Evolutionary conservation across 2,888 invertebrate species (phyloP), one percentile per base, ranked within the genome.

Genomic region (Clanis bilineata): DNA sequence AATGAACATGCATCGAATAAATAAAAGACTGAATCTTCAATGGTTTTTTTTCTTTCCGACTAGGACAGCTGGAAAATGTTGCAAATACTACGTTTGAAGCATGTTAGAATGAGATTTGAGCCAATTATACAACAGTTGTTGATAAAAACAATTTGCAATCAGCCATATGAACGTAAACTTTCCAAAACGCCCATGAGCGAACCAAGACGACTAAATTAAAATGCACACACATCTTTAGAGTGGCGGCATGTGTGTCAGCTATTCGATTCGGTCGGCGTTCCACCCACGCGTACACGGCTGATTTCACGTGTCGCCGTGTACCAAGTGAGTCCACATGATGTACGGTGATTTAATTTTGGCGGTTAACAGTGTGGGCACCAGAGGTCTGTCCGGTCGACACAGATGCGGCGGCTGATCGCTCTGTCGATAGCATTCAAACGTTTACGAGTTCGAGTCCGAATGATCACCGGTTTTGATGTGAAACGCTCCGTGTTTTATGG

Each of bases 341-440:
- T 81, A 79, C 74, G 68, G 65, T 23, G 68, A 66, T 73, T 79
- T 76, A 68, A 72, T 77, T 80, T 79, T 72, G 74, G 76, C 70
- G 64, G 74, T 70, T 71, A 77, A 72, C 62, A 62, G 78, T 74
- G 82, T 83, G 76, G 83, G 84, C 65, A 71, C 80, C 76, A 74
- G 68, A 63, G 65, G 60, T 57, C 51, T 83, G 86, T 89, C 88
- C 90, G 89, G 86, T 84, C 88, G 90, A 88, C 90, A 89, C 76
- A 89, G 81, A 80, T 88, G 78, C 67, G 67, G 78, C 67, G 66
- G 65, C 65, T 72, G 89, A 89, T 89, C 85, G 82, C 85, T 86
- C 72, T 71, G 61, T 68, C 67, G 90, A 90, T 90, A 87, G 76
- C 75, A 83, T 88, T 83, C 76, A 86, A 78, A 71, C 74, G 74